These are phyloP conservation scores for Paguma larvata DNA, from an alignment of 2,797 vertebrate genomes.

Conservation along the genomic window DNA sequence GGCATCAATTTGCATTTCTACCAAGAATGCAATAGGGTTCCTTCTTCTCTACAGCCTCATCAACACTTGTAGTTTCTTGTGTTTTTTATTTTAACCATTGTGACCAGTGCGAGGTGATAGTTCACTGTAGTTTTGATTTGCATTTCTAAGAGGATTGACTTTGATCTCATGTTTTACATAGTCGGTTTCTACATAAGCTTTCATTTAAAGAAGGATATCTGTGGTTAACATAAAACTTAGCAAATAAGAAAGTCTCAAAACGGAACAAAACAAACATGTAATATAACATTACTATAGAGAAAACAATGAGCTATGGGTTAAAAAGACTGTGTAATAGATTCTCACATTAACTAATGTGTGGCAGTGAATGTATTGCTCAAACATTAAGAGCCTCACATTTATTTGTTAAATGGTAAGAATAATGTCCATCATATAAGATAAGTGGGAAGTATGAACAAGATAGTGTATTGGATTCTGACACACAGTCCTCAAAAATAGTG, in stretches of 20 bases:
- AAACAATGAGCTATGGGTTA: background rate
- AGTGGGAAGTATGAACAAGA: background rate
- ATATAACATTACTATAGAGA: background rate
- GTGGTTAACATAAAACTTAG: background rate
- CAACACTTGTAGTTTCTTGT: background rate
- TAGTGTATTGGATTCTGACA: background rate
- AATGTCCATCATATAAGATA: background rate
- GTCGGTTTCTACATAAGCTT: background rate
- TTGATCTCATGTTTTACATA: background rate
- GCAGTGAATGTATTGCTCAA: background rate
- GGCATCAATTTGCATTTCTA: background rate
- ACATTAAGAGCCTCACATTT: background rate
- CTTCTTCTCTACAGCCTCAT: background rate
- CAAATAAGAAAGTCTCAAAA: conserved; percentile 16
- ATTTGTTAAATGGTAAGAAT: conserved; percentile 18
- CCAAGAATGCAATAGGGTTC: background rate
- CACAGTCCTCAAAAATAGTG: background rate
- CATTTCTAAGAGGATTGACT: background rate
- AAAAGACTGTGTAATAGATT: background rate
- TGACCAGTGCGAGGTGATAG: background rate
- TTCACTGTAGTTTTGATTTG: background rate
- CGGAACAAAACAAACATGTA: background rate
- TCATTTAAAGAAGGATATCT: conserved; percentile 18
- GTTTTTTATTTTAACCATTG: background rate
- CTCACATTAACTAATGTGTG: background rate